phyloP scores from a whole-genome alignment of 2,113 vertebrate genomes.

The Notarius quadriscutis region DNA sequence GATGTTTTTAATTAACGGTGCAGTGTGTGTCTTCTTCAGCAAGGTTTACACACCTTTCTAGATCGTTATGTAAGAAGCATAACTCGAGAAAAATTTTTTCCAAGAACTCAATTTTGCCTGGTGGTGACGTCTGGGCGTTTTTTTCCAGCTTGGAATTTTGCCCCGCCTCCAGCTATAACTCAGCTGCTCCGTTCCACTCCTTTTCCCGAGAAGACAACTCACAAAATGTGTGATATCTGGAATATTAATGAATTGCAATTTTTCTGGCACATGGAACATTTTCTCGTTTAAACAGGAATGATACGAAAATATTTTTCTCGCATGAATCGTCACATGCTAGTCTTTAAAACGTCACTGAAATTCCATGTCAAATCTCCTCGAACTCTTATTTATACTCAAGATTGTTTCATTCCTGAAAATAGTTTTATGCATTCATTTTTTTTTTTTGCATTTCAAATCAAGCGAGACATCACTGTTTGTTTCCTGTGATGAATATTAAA shows the following conservation, averaged over 20 bases:
- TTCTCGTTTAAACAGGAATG: not conserved
- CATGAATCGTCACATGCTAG: not conserved
- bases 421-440: no score
- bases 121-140: not conserved
- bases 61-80: not conserved
- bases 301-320: not conserved
- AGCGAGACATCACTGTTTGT: not conserved
- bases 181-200: no score
- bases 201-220: not conserved
- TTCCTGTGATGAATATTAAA: not conserved
- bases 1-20: not conserved
- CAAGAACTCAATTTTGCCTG: not conserved
- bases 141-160: not conserved
- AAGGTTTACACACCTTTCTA: not conserved
- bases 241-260: not conserved
- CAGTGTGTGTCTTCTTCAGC: not conserved
- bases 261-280: not conserved
- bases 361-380: no score
- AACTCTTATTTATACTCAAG: not conserved
- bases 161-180: not conserved
- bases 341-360: not conserved
- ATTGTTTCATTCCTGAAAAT: not conserved
- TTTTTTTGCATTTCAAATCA: not conserved
- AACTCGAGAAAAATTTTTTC: not conserved
- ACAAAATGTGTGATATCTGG: no score